Conservation (phyloP, 2,113 vertebrate genomes). For the Podocnemis expansa region DNA sequence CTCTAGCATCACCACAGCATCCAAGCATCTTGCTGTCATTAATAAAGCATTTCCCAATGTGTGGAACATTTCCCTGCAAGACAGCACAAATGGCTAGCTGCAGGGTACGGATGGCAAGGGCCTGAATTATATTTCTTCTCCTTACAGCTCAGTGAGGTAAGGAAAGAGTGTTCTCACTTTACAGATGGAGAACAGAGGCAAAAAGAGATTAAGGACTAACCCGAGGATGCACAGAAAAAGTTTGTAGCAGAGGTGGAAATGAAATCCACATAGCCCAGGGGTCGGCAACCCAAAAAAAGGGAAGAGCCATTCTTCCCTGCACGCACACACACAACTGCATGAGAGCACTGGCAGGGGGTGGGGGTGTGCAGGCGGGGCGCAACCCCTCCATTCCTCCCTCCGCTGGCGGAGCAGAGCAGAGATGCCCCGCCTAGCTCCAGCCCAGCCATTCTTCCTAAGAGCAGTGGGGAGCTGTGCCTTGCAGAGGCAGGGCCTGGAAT, state of each 20-base stretch:
- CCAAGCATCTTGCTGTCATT: accelerated
- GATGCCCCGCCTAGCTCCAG: no score
- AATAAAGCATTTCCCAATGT: background rate
- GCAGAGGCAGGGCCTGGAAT: no score
- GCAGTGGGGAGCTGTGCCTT: no score
- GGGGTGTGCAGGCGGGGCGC: no score
- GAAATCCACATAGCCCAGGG: constrained; percentile 67
- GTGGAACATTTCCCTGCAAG: background rate
- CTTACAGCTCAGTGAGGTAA: constrained; percentile 63
- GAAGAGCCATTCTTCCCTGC: no score
- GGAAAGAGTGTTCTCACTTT: constrained; percentile 65
- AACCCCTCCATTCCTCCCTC: no score
- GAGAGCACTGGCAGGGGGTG: no score
- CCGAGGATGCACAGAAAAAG: constrained; percentile 68
- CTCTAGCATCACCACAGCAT: background rate
- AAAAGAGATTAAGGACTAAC: constrained; percentile 69
- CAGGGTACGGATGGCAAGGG: constrained; percentile 45
- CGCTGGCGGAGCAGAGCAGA: no score
- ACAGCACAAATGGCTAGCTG: background rate
- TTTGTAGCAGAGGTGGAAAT: constrained; percentile 70
- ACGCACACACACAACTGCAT: no score
- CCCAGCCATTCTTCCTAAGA: no score
- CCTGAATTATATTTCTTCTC: constrained; percentile 64
- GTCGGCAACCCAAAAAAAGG: no score
- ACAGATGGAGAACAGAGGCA: constrained; percentile 73